Base-by-base conservation (phyloP, 1,140 invertebrate species). In the Apis cerana region DNA sequence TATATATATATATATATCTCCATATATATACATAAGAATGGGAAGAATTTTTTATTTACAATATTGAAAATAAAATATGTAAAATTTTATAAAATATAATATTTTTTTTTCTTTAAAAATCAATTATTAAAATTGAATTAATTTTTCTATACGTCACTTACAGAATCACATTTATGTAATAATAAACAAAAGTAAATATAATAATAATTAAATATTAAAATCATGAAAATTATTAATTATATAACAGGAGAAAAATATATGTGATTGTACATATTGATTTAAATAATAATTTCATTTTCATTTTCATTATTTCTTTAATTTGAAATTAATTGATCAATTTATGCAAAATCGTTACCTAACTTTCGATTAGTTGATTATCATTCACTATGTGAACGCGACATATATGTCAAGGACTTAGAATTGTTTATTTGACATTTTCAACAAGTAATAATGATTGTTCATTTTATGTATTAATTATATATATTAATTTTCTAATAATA, bases 391-490 rank as follows among this genome's bases (percentile, higher is more conserved):
- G 50, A 56, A 1, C 43, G n/a, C 10, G 21, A 43, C 62, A 89
- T 84, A 71, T 77, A 61, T 89, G 88, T 88, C 88, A 90, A 90
- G 89, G 89, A 65, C 17, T 11, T 13, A 23, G n/a, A 76, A 79
- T 85, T 88, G 71, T 72, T 83, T 75, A 15, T 33, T 62, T n/a
- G 21, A 15, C 27, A 61, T 80, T 83, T 80, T 83, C 43, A 54
- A 27, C 27, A 0, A 11, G 50, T n/a, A 54, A 19, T 48, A 12
- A n/a, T 8, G 9, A 43, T 7, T 5, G 1, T 43, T 43, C 4
- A 43, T 43, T 43, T 43, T 43, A 43, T 33, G n/a, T n/a, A n/a
- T n/a, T n/a, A n/a, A n/a, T n/a, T n/a, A 3, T 33, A 33, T 43
- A 43, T 43, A 43, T 43, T 43, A 43, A 43, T 43, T 0, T 43